Conservation (phyloP, 2,113 vertebrate species). For the Tringa solitaria region DNA sequence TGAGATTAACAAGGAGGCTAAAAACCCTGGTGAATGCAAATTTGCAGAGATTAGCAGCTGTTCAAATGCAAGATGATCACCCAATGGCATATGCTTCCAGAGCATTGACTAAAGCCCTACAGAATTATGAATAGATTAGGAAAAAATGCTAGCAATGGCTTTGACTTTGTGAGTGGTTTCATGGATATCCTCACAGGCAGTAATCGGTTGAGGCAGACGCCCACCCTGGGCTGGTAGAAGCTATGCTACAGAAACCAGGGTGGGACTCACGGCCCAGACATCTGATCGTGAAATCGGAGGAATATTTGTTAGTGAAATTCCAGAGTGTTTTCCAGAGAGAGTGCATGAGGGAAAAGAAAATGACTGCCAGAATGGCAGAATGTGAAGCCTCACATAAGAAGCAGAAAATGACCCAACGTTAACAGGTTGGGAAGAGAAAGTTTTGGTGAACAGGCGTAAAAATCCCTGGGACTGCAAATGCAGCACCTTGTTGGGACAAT, state of each 20-base stretch:
- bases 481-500: not conserved
- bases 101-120: constrained; percentile 16
- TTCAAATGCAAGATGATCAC: constrained; percentile 57
- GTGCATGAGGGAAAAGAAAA: not conserved
- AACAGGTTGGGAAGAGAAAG: not conserved
- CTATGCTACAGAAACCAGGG: not conserved
- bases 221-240: not conserved
- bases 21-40: not conserved
- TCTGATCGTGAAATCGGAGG: constrained; percentile 29
- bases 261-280: not conserved
- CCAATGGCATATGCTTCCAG: constrained; percentile 5
- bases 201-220: not conserved
- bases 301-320: constrained; percentile 50
- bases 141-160: constrained; percentile 56
- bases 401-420: not conserved
- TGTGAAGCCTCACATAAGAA: not conserved
- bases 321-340: constrained; percentile 35
- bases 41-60: constrained; percentile 49
- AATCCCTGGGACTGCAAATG: not conserved
- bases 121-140: constrained; percentile 59
- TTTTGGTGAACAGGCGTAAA: not conserved
- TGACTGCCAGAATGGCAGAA: not conserved
- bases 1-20: constrained; percentile 8
- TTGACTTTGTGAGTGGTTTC: constrained; percentile 40
- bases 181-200: not conserved